Percentiles rank a stretch among this genome's conserved stretches.
Conservation (phyloP, 2,113 vertebrate genomes). For the Ptyas mucosa region DNA sequence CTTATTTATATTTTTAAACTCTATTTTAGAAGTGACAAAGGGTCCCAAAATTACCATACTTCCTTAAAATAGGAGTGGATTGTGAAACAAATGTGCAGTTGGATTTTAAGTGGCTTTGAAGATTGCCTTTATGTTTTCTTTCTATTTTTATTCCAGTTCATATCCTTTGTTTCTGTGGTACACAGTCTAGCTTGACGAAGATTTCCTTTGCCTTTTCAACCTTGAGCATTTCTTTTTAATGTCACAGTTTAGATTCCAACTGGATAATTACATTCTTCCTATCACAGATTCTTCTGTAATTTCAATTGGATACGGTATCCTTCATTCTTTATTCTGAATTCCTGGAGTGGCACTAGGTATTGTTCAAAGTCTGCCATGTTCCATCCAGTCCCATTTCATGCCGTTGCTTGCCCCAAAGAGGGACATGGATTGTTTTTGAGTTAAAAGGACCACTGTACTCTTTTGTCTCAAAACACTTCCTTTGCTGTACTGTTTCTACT, state of each 20-base stretch:
- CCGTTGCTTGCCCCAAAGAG: slow-evolving; percentile 37
- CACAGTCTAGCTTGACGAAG: slow-evolving; percentile 46
- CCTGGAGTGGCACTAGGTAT: slow-evolving; percentile 56
- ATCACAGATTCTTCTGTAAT: slow-evolving; percentile 62
- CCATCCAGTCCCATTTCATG: slow-evolving; percentile 62
- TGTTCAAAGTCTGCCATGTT: slow-evolving; percentile 61
- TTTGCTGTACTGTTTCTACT: slow-evolving; percentile 30
- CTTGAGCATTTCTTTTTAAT: slow-evolving; percentile 68
- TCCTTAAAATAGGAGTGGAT: slow-evolving; percentile 46
- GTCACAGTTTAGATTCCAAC: slow-evolving; percentile 69
- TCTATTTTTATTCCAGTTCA: slow-evolving; percentile 57
- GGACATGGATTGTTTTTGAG: slow-evolving; percentile 43
- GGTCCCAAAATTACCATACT: slow-evolving; percentile 27
- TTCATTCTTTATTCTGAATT: slow-evolving; percentile 57
- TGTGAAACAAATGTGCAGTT: slow-evolving; percentile 63
- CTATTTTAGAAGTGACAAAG: slow-evolving; percentile 50
- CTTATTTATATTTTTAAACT: slow-evolving; percentile 35
- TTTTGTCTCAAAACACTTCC: slow-evolving; percentile 34
- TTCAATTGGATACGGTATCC: slow-evolving; percentile 62
- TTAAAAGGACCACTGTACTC: slow-evolving; percentile 46
- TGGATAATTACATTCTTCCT: slow-evolving; percentile 71
- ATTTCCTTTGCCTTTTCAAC: slow-evolving; percentile 61
- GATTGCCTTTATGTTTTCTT: slow-evolving; percentile 51
- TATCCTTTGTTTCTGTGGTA: slow-evolving; percentile 62
- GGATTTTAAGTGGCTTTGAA: slow-evolving; percentile 63